A percentile compares a stretch with the other conserved stretches of the same genome.
Evolutionary conservation across 2,888 invertebrate genomes (phyloP).

Genomic region (Bombylius major): DNA sequence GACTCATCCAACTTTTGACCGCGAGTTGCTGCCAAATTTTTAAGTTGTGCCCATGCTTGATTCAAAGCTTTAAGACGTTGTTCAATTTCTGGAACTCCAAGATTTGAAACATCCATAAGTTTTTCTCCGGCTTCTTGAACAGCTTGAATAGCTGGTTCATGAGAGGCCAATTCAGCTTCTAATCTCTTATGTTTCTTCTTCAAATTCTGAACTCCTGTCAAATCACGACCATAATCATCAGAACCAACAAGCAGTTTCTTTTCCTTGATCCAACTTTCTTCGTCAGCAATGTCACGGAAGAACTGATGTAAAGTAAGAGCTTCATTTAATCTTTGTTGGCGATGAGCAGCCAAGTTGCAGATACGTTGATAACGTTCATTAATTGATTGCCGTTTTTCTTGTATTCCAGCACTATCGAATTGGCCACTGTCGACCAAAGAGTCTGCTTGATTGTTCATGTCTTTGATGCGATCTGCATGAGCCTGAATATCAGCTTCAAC

Average conservation of each 20-base stretch:
- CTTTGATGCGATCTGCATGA: conserved; percentile 87
- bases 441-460: conserved; percentile 94
- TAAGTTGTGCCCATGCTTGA: conserved; percentile 88
- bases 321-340: conserved; percentile 86
- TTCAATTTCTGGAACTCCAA: conserved; percentile 86
- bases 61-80: conserved; percentile 72
- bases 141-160: conserved; percentile 93
- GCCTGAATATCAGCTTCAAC: conserved; percentile 97
- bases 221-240: conserved; percentile 95
- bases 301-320: conserved; percentile 98
- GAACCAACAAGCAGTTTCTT: conserved; percentile 95
- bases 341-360: conserved; percentile 79
- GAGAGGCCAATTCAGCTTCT: conserved; percentile 95
- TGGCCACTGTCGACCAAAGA: conserved; percentile 91
- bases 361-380: conserved; percentile 94
- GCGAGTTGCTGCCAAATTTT: conserved; percentile 70
- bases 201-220: conserved; percentile 96
- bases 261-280: conserved; percentile 99
- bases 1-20: conserved; percentile 94
- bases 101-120: conserved; percentile 85
- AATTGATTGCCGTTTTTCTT: conserved; percentile 87
- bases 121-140: conserved; percentile 83
- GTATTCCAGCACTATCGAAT: conserved; percentile 93
- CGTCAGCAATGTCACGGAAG: conserved; percentile 98
- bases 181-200: conserved; percentile 98